Evolutionary conservation across 35 echinoderm and acorn worm species (phyloP).

Genomic region (Eucidaris tribuloides): DNA sequence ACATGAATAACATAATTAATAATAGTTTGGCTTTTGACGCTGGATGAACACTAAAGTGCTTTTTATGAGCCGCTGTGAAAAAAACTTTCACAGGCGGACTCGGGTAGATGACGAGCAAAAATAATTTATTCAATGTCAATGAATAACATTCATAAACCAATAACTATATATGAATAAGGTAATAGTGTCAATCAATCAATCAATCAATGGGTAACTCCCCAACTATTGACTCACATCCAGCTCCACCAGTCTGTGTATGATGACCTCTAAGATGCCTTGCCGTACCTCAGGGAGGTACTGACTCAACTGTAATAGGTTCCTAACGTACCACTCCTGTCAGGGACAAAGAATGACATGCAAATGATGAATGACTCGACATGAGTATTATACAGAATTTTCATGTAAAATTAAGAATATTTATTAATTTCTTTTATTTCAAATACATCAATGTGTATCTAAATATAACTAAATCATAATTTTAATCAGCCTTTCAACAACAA

Average conservation of each 20-base stretch:
- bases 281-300: conserved; percentile 65
- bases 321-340: conserved; percentile 51
- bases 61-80: background rate
- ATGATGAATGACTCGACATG: too few species aligned
- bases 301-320: conserved; percentile 65
- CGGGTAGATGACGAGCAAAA: background rate
- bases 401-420: too few species aligned
- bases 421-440: too few species aligned
- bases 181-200: background rate
- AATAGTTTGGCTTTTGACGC: background rate
- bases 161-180: background rate
- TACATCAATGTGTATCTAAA: too few species aligned
- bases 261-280: conserved; percentile 56
- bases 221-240: conserved; percentile 67
- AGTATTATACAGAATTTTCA: too few species aligned
- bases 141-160: background rate
- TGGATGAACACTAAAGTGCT: background rate
- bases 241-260: conserved; percentile 72
- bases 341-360: background rate
- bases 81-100: background rate
- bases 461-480: too few species aligned
- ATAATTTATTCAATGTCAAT: background rate
- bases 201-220: background rate
- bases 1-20: too few species aligned
- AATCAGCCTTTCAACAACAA: too few species aligned